Evolutionary conservation across 2,113 vertebrate genomes (phyloP), one percentile per base, ranked within the genome.

Genomic region (Physeter macrocephalus): DNA sequence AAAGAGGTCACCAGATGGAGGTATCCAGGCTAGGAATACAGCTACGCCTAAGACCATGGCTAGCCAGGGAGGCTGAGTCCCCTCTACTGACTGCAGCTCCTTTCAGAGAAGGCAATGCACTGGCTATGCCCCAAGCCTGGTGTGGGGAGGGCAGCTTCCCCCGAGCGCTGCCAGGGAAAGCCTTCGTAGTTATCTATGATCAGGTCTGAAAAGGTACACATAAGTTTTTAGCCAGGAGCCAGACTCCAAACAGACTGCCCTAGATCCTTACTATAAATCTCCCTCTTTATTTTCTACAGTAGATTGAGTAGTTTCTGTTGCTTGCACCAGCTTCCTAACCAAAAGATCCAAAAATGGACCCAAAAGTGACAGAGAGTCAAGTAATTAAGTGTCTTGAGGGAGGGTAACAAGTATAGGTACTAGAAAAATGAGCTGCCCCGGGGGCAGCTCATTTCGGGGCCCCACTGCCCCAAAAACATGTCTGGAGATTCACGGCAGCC

Each of bases 381-480:
- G 31, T 31, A 69, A 52, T 21, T 23, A 18, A 10, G 49, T 13
- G 3, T 43, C 27, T 10, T n/a, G 34, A 72, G 31, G 46, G 43
- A 31, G 11, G 67, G 31, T 62, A 27, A 72, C 54, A 91, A 66
- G 52, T 9, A 3, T 14, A 59, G 25, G 39, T 6, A 34, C 57
- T 21, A 36, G 41, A 27, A 43, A 61, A 46, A 25, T 0, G 8
- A 1, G 7, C n/a, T n/a, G n/a, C n/a, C n/a, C n/a, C n/a, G n/a
- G n/a, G n/a, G n/a, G n/a, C n/a, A n/a, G n/a, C n/a, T n/a, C n/a
- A n/a, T n/a, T n/a, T n/a, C n/a, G n/a, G n/a, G n/a, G n/a, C n/a
- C 43, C 23, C 8, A 3, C 0, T 62, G 54, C 9, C 71, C 15
- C 10, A 36, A 1, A 14, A n/a, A 29, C 39, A 27, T 0, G 1